Base-by-base conservation (phyloP, 2,888 invertebrate species). In the Acheta domesticus region DNA sequence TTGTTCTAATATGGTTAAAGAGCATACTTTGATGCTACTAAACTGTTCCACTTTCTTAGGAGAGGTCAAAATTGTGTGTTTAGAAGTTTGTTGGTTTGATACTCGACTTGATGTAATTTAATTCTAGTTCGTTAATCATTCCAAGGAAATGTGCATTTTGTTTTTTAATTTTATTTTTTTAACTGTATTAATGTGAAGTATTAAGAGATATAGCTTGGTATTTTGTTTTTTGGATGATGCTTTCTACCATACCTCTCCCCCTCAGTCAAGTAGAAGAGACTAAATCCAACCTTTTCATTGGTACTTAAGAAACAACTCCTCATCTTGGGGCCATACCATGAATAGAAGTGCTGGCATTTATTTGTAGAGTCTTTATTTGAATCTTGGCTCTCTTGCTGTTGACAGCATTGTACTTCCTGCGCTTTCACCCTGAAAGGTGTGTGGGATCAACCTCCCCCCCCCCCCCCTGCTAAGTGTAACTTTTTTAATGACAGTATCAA, bases 61-160 rank as follows among this genome's bases (percentile, higher is more conserved):
- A 36, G 5, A 62, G n/a, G 14, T n/a, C 62, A 62, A 62, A 62
- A 62, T 62, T 62, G 62, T 62, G 62, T 62, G 62, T 62, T 62
- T 62, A 62, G 62, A 62, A 62, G 62, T 62, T 62, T 62, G 62
- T 62, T 62, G 62, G 62, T 62, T 62, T 62, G 62, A 62, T 62
- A 62, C 62, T 62, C 62, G 62, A 62, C 62, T 62, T 62, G 16
- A 62, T 62, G 62, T 62, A 62, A 62, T 62, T 62, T 62, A 62
- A 62, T 62, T 62, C 62, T 62, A 62, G n/a, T 62, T 62, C 62
- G 14, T 62, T 62, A n/a, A 62, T 62, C 62, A 62, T 62, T 62
- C 62, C 62, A 62, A 62, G 62, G n/a, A 62, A 62, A 62, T 62
- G 62, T 62, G 62, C 62, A 62, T 62, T 62, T 62, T 62, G 62